phyloP scores from a whole-genome alignment of 30 jellyfish, hydroid and myxozoan genomes.

The Aurelia aurita region DNA sequence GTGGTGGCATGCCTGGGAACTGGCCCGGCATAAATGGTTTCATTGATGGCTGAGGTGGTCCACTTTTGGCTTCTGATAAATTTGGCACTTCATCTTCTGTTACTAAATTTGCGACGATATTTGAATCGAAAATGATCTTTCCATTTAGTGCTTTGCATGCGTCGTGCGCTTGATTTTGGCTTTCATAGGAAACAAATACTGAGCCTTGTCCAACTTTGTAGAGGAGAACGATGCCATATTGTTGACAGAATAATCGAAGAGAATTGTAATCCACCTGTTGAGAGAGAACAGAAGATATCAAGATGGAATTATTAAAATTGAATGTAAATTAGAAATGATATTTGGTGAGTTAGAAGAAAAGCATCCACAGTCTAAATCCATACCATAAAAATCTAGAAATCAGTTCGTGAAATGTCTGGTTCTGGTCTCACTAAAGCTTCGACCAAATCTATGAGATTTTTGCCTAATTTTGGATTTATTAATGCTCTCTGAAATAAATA shows the following conservation, averaged over 20 bases:
- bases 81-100: constrained; percentile 64
- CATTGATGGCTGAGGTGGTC: constrained; percentile 25
- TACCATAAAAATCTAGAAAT: too few species aligned
- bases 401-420: too few species aligned
- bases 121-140: constrained; percentile 64
- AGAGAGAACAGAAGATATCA: too few species aligned
- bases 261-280: constrained; percentile 80
- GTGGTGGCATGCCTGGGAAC: constrained; percentile 55
- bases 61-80: constrained; percentile 14
- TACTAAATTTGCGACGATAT: constrained; percentile 59
- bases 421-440: too few species aligned
- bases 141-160: constrained; percentile 88
- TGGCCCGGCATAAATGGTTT: constrained; percentile 50
- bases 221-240: constrained; percentile 77
- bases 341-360: too few species aligned
- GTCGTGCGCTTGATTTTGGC: constrained; percentile 68
- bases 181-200: constrained; percentile 74
- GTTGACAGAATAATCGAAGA: constrained; percentile 72
- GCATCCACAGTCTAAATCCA: too few species aligned
- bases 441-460: too few species aligned
- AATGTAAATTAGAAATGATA: too few species aligned
- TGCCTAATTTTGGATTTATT: too few species aligned
- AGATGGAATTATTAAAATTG: too few species aligned
- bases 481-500: too few species aligned
- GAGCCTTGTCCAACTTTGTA: constrained; percentile 59